Conservation (phyloP, 2,113 vertebrate species). For the Pelobates fuscus region DNA sequence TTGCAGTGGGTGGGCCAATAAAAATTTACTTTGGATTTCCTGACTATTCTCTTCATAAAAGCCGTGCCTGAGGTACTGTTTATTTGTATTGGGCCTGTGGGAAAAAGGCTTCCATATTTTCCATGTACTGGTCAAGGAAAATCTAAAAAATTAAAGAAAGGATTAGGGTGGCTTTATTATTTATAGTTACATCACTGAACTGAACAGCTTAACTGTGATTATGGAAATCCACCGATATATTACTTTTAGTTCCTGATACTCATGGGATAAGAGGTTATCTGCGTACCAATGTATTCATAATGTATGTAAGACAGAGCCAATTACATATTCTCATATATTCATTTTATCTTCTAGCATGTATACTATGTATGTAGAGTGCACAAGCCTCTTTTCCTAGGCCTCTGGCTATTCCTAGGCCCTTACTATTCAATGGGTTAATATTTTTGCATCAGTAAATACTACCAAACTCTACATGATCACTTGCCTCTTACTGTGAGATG, state of each 20-base stretch:
- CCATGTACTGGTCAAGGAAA: constrained; percentile 17
- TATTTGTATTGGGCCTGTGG: constrained; percentile 52
- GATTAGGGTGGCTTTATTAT: constrained; percentile 34
- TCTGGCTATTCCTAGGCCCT: too few relatives aligned
- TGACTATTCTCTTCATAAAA: constrained; percentile 57
- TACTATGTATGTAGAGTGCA: too few relatives aligned
- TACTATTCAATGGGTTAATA: too few relatives aligned
- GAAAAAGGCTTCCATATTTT: constrained; percentile 33
- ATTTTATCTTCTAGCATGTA: too few relatives aligned
- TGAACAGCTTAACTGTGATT: constrained; percentile 31
- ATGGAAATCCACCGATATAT: constrained; percentile 20
- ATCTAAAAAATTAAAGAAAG: constrained; percentile 13
- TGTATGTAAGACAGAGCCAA: not conserved
- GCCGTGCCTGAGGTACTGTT: constrained; percentile 57
- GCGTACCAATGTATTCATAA: not conserved
- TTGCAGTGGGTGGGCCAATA: constrained; percentile 57
- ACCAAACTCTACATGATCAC: too few relatives aligned
- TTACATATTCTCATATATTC: too few relatives aligned
- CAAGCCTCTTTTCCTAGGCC: too few relatives aligned
- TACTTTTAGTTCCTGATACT: constrained; percentile 2
- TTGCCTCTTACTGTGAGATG: too few relatives aligned
- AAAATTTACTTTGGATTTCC: constrained; percentile 59
- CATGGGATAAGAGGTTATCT: constrained; percentile 8
- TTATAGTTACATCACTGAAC: constrained; percentile 23
- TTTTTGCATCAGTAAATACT: too few relatives aligned